Percentiles rank a stretch among this genome's conserved stretches.
Evolutionary conservation across 2,888 invertebrate species (phyloP).

Genomic region (Tetanocera ferruginea): DNA sequence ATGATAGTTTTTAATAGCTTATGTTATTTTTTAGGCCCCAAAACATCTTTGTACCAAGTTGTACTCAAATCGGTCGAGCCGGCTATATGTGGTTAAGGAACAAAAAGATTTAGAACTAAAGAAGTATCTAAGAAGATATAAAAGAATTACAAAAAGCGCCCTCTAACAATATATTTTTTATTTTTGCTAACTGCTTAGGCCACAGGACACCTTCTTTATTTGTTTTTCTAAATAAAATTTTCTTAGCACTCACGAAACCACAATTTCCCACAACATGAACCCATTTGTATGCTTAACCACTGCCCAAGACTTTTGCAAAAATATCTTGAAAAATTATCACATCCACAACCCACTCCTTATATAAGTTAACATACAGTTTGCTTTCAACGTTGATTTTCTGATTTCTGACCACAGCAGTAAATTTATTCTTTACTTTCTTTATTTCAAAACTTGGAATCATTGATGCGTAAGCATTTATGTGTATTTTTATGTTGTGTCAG

Average conservation of each 20-base stretch:
- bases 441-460: neutral
- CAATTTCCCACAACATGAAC: neutral
- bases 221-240: too few species aligned
- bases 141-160: too few species aligned
- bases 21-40: too few species aligned
- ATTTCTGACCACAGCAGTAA: neutral
- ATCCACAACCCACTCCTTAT: neutral
- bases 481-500: constrained; percentile 15
- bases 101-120: too few species aligned
- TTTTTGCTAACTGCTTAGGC: too few species aligned
- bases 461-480: constrained; percentile 24
- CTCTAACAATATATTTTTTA: too few species aligned
- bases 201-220: too few species aligned
- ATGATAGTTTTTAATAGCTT: too few species aligned
- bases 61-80: too few species aligned
- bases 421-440: constrained; percentile 7
- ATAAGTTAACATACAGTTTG: neutral
- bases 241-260: neutral
- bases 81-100: too few species aligned
- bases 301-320: neutral
- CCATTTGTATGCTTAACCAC: neutral
- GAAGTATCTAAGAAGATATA: too few species aligned
- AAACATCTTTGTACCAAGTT: too few species aligned
- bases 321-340: neutral
- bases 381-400: neutral